Base-by-base conservation (phyloP, 2,113 vertebrate species). In the Speoplatyrhinus poulsoni region DNA sequence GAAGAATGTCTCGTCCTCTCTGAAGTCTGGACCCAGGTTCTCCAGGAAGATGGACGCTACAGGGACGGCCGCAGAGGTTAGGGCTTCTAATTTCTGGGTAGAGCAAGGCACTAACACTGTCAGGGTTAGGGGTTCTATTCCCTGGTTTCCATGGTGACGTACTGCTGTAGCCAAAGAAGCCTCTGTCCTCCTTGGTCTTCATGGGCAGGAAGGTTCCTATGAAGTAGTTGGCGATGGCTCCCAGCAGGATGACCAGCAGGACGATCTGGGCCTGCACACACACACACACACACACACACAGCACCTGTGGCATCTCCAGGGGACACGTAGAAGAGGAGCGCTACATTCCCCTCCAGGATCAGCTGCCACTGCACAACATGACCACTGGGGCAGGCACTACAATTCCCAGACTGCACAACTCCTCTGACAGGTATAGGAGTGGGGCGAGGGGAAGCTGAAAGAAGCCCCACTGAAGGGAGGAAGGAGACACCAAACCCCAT, bases 1-100 rank as follows among this genome's bases (percentile, higher is more conserved):
- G 86, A 99, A 99, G 87, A 99, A 99, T 0, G 94, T 94, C 4
- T 93, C 95, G 0, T 89, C 91, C 0, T 92, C 86, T 79, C 95
- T 91, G 79, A 99, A 99, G 82, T 96, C 95, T 9, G 97, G 96
- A 72, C 95, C 96, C 84, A 99, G 94, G 91, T 99, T 98, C 78
- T 99, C 96, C 72, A 88, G 80, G 84, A 99, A 92, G 87, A 99
- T 96, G 73, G 96, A 95, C 15, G 90, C 97, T 98, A 65, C 0
- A 19, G 33, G 47, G 0, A 11, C 26, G 26, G 26, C 26, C 26
- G 26, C 26, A 46, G 13, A 41, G 12, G 56, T 41, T 55, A 55
- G 15, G 16, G 53, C 1, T 17, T 55, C 53, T 16, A 55, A 17
- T 17, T 16, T 16, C 52, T n/a, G 53, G 52, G 6, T 16, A 55